Base-by-base conservation (phyloP, 2,888 invertebrate genomes). In the Epirrita christyi region DNA sequence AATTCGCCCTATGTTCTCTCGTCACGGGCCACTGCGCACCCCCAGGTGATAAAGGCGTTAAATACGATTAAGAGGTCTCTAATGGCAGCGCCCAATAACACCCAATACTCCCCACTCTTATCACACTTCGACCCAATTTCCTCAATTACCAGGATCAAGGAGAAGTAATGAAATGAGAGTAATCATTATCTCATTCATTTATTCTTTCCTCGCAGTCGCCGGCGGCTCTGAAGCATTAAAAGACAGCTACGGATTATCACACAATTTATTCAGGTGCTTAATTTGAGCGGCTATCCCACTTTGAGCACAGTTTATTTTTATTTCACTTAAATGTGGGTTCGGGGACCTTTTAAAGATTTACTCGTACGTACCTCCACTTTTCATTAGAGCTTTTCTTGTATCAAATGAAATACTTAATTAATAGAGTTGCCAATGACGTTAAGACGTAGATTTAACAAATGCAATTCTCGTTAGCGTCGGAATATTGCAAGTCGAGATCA, bases 221-320 rank as follows among this genome's bases (percentile, higher is more conserved):
- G 68, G 72, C 73, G 82, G 80, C 85, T 78, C 77, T 73, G 82
- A 88, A 86, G 81, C 88, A 88, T 88, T 88, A 85, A 88, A 88
- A 87, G 85, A 89, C 88, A 85, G 81, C 84, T 83, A 73, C 73
- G 90, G 91, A 91, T 91, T 91, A 91, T 89, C 90, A 84, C 87
- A 86, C 88, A 91, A 91, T 91, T 91, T 91, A 91, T 91, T 89
- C 91, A 90, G 91, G 89, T 90, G 91, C 90, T 91, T 91, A 88
- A 90, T 91, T 91, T 89, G 86, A 88, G 87, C 83, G 85, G 81
- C 87, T 78, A 86, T 85, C 83, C 84, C 85, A 85, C 86, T 89
- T 86, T 81, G 82, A 77, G 83, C 72, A 79, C 81, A 86, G 88
- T 89, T 90, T 89, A 86, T 88, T 88, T 88, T 89, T 89, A 90